phyloP scores from a whole-genome alignment of 2,797 vertebrate genomes.

The Rhyacichthys aspro region DNA sequence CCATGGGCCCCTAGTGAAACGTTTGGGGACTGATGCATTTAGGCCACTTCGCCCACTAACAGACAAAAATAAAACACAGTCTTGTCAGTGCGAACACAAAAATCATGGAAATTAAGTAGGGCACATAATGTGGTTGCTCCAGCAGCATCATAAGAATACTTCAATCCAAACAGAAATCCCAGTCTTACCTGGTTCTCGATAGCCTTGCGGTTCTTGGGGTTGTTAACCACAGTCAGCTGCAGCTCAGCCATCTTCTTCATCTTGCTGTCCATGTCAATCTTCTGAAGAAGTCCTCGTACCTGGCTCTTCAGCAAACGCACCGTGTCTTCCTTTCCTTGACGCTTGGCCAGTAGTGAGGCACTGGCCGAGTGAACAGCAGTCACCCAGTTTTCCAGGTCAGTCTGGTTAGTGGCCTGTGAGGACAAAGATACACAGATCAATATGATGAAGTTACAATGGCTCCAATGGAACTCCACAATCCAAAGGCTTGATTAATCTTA shows the following conservation, averaged over 20 bases:
- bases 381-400: conserved; percentile 95
- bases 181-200: conserved; percentile 92
- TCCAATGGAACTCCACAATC: conserved; percentile 8
- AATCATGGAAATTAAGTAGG: conserved; percentile 50
- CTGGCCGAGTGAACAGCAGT: conserved; percentile 95
- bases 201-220: conserved; percentile 93
- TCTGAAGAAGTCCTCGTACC: conserved; percentile 88
- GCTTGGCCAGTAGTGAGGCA: conserved; percentile 92
- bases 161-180: too few species aligned
- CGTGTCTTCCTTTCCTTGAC: conserved; percentile 93
- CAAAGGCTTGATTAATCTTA: conserved; percentile 8
- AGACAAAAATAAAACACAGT: conserved; percentile 54
- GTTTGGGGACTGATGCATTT: conserved; percentile 66
- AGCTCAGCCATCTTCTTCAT: conserved; percentile 97
- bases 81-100: conserved; percentile 37
- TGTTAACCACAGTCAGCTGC: conserved; percentile 88
- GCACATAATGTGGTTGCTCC: conserved; percentile 37
- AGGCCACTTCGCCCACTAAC: conserved; percentile 67
- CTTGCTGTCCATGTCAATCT: conserved; percentile 96
- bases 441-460: conserved; percentile 10
- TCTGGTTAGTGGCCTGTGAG: conserved; percentile 91
- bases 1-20: conserved; percentile 52
- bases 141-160: not conserved
- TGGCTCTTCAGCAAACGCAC: conserved; percentile 88
- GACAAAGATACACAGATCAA: conserved; percentile 3